Conservation (phyloP, 2,113 vertebrate species). For the Podilymbus podiceps region DNA sequence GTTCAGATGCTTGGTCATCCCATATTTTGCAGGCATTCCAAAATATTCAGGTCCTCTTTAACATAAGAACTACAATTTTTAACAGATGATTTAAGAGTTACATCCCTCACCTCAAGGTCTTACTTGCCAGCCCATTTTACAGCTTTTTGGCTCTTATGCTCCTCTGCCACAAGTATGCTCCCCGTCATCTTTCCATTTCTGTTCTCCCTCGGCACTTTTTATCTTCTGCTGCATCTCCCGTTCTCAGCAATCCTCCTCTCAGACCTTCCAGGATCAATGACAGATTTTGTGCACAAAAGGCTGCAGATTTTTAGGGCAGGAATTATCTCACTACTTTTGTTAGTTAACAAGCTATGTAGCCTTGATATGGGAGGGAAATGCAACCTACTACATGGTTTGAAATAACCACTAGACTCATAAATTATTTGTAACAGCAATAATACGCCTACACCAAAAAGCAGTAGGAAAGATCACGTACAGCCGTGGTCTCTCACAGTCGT, state of each 20-base stretch:
- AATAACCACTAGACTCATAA: conserved; percentile 36
- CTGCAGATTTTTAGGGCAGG: conserved; percentile 11
- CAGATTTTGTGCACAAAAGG: conserved; percentile 25
- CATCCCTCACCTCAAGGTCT: neutral
- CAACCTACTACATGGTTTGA: conserved; percentile 43
- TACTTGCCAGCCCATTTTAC: neutral
- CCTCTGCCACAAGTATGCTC: rapidly evolving
- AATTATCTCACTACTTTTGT: conserved; percentile 8
- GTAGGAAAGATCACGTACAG: neutral
- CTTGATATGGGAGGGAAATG: neutral
- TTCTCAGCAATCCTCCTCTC: neutral
- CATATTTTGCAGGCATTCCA: neutral
- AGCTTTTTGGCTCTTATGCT: neutral
- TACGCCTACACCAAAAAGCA: conserved; percentile 26
- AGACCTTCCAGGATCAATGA: neutral
- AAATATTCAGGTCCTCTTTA: neutral
- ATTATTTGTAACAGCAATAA: conserved; percentile 54
- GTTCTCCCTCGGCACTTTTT: neutral
- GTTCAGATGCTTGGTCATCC: neutral
- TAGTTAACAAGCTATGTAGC: conserved; percentile 15
- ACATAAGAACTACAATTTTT: neutral
- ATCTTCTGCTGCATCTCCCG: neutral
- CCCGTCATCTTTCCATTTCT: neutral
- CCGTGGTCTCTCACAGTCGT: neutral
- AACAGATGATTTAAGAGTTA: neutral